Evolutionary conservation across 2,797 vertebrate species (phyloP).

Genomic region (Pangasius larnaudii): DNA sequence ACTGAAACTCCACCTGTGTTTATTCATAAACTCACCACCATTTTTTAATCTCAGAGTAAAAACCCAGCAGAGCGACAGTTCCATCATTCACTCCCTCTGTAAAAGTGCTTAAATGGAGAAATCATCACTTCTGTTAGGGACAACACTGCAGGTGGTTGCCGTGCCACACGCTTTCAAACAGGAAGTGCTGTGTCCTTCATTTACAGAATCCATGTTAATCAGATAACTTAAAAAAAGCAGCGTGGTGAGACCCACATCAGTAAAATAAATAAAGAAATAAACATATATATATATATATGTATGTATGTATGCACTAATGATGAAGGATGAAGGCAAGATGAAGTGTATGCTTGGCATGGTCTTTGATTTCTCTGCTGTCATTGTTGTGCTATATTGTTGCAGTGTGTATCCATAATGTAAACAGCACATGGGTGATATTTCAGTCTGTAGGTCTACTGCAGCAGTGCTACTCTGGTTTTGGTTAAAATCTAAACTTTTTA

Average conservation of each 20-base stretch:
- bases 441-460: neutral
- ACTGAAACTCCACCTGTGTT: neutral
- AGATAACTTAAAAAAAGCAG: too few relatives aligned
- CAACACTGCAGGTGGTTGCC: neutral
- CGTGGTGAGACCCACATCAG: neutral
- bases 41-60: neutral
- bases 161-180: neutral
- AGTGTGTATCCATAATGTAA: neutral
- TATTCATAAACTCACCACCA: neutral
- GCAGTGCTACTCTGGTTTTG: neutral
- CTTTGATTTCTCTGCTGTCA: neutral
- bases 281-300: neutral
- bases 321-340: neutral
- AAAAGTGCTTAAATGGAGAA: neutral
- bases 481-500: neutral
- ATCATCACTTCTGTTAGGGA: neutral
- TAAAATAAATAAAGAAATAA: neutral
- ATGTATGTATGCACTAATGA: neutral
- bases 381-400: neutral
- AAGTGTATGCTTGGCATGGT: neutral
- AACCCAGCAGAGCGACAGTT: neutral
- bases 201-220: neutral
- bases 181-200: neutral
- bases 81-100: neutral
- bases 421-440: neutral